phyloP scores from a whole-genome alignment of 2,888 invertebrate species.

The Horisme vitalbata region DNA sequence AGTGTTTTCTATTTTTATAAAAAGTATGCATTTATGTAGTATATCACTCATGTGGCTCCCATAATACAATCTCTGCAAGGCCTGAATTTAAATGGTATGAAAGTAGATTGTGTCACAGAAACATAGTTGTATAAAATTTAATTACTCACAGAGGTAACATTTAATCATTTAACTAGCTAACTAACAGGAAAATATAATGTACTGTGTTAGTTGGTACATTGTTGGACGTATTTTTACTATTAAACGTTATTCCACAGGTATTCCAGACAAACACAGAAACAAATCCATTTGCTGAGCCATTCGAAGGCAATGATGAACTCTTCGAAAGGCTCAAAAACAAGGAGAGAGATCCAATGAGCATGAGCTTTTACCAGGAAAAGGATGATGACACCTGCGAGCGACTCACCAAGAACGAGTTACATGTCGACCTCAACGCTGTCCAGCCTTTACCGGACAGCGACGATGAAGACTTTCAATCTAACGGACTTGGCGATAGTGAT shows the following conservation, averaged over 20 bases:
- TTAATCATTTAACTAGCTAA: too few relatives aligned
- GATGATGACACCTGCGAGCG: slow-evolving; percentile 79
- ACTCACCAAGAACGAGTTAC: slow-evolving; percentile 58
- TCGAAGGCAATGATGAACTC: slow-evolving; percentile 70
- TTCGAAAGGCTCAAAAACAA: slow-evolving; percentile 80
- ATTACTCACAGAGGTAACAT: too few relatives aligned
- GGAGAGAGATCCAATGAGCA: slow-evolving; percentile 85
- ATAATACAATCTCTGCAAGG: too few relatives aligned
- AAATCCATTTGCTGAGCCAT: slow-evolving; percentile 57
- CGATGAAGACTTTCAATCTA: slow-evolving; percentile 67
- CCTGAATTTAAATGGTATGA: too few relatives aligned
- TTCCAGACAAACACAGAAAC: slow-evolving; percentile 73
- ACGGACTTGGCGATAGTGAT: slow-evolving; percentile 56
- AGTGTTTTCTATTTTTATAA: too few relatives aligned
- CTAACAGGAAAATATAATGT: slow-evolving; percentile 14
- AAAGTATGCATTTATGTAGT: too few relatives aligned
- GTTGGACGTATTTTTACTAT: neutral
- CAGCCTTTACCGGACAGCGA: slow-evolving; percentile 81
- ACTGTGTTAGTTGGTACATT: neutral
- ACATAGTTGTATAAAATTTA: too few relatives aligned
- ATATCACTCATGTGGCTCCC: too few relatives aligned
- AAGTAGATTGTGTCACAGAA: too few relatives aligned
- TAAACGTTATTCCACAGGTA: slow-evolving; percentile 55
- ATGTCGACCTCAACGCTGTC: slow-evolving; percentile 84
- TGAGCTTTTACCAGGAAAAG: slow-evolving; percentile 85